Percentiles rank a stretch among this genome's conserved stretches.
These are phyloP conservation scores for Nansenia antarctica DNA, from an alignment of 2,113 vertebrate genomes.

Conservation along the genomic window DNA sequence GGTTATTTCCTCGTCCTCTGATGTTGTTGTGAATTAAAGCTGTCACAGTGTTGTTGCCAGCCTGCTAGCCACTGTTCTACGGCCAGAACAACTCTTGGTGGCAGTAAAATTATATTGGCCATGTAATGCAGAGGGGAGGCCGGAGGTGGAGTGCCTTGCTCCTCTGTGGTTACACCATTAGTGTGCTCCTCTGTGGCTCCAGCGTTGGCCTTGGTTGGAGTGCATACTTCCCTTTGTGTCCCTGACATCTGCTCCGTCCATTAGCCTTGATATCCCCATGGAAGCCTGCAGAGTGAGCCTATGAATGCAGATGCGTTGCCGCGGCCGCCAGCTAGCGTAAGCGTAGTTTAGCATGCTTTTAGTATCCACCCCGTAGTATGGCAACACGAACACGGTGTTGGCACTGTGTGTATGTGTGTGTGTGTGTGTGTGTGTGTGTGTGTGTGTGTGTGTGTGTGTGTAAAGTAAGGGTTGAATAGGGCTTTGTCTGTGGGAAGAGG, in stretches of 20 bases:
- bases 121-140: conserved; percentile 10
- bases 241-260: conserved; percentile 40
- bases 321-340: conserved; percentile 16
- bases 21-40: conserved; percentile 1
- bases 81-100: no score
- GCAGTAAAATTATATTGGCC: no score
- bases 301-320: conserved; percentile 33
- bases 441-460: conserved; percentile 24
- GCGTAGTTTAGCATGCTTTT: no score
- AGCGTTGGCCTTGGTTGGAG: conserved; percentile 29
- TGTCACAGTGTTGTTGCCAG: neutral
- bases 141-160: no score
- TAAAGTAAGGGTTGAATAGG: conserved; percentile 15
- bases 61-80: neutral
- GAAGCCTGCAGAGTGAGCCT: conserved; percentile 11
- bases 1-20: no score
- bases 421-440: no score
- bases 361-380: conserved; percentile 12
- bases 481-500: conserved; percentile 32
- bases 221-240: conserved; percentile 36
- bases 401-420: conserved; percentile 23
- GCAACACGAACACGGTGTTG: conserved; percentile 24
- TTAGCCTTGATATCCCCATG: conserved; percentile 40
- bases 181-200: conserved; percentile 23
- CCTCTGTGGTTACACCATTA: no score